These are phyloP conservation scores for Gymnobelideus leadbeateri DNA, from an alignment of 2,113 vertebrate genomes.

Conservation along the genomic window DNA sequence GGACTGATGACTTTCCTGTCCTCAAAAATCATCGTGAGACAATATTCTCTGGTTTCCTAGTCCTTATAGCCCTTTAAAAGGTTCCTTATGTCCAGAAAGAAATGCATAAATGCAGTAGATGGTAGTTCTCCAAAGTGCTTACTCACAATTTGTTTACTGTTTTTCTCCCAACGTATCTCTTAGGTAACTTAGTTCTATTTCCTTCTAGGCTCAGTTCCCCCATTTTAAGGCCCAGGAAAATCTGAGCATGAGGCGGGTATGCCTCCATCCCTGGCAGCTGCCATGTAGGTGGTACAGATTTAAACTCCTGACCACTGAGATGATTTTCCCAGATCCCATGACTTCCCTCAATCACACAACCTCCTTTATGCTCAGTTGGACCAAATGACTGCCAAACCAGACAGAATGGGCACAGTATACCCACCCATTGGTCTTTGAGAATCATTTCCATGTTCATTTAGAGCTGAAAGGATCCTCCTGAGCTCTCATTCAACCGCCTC, in stretches of 20 bases:
- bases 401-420: too few species aligned
- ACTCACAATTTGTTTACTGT: not conserved
- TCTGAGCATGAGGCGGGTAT: not conserved
- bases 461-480: too few species aligned
- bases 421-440: too few species aligned
- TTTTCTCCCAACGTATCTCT: not conserved
- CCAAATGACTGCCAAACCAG: too few species aligned
- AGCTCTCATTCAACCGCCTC: too few species aligned
- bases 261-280: not conserved
- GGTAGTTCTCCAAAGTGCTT: not conserved
- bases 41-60: not conserved
- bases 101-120: not conserved
- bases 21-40: not conserved
- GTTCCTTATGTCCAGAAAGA: not conserved
- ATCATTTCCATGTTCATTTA: too few species aligned
- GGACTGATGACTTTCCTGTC: not conserved
- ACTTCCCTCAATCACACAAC: too few species aligned
- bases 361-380: too few species aligned
- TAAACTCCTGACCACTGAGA: not conserved
- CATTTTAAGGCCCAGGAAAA: not conserved
- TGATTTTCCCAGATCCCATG: too few species aligned
- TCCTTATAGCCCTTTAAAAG: not conserved
- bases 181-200: not conserved
- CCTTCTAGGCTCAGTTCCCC: not conserved
- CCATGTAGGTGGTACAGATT: not conserved